phyloP scores from a whole-genome alignment of 2,888 invertebrate species.

The Neoitamus cyanurus region DNA sequence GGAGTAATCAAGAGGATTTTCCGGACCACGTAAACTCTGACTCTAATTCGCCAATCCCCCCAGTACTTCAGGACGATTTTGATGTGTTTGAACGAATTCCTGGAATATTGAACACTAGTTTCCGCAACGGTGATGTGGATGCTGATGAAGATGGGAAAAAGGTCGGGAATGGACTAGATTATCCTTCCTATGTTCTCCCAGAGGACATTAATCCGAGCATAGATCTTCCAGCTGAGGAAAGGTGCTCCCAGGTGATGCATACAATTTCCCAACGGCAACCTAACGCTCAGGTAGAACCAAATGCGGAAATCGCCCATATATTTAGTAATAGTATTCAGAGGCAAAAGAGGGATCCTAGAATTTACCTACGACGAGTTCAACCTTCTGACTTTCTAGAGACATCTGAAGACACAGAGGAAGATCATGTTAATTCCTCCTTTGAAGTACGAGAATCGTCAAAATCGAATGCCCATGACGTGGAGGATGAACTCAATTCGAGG shows the following conservation, averaged over 20 bases:
- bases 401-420: no score
- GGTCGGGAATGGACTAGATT: neutral
- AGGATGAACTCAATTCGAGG: no score
- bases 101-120: neutral
- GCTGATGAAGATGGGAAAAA: neutral
- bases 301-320: neutral
- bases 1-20: neutral
- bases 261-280: neutral
- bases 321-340: neutral
- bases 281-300: neutral
- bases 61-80: neutral
- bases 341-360: neutral
- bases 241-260: neutral
- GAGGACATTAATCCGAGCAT: neutral
- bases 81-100: slow-evolving; percentile 2
- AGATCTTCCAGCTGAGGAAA: neutral
- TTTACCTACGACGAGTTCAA: neutral
- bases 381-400: neutral
- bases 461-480: no score
- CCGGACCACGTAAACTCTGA: neutral
- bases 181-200: neutral
- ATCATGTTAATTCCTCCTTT: no score
- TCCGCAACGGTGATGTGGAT: neutral
- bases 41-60: neutral
- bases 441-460: no score